A percentile compares a stretch with the other conserved stretches of the same genome.
Evolutionary conservation across 2,888 invertebrate species (phyloP).

Genomic region (Hartigia nigra): DNA sequence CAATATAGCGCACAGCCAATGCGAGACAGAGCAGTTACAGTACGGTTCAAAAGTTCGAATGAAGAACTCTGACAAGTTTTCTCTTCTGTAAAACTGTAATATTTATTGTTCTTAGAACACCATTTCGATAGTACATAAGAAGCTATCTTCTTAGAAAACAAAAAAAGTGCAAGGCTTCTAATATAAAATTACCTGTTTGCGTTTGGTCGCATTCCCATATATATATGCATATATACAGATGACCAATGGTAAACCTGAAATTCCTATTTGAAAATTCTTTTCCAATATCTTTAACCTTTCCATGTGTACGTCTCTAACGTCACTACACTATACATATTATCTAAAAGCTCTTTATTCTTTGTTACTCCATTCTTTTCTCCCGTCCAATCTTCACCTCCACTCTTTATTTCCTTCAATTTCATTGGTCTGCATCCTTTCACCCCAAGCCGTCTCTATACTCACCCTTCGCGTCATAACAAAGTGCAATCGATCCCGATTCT

Average conservation of each 20-base stretch:
- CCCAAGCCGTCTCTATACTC: neutral
- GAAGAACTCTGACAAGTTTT: neutral
- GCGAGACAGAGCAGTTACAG: neutral
- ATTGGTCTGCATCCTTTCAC: neutral
- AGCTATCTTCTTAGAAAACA: neutral
- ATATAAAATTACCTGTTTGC: neutral
- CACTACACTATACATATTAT: neutral
- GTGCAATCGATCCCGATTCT: neutral
- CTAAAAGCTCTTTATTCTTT: neutral
- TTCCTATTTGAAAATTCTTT: neutral
- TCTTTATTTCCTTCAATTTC: neutral
- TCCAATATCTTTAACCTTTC: neutral
- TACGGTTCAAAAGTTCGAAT: neutral
- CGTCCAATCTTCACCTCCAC: neutral
- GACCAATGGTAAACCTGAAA: neutral
- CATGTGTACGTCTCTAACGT: neutral
- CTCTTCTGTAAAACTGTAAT: neutral
- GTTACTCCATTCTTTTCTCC: neutral
- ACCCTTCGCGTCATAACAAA: neutral
- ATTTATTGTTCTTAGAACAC: neutral
- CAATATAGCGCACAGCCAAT: neutral
- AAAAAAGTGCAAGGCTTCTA: neutral
- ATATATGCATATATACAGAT: slow-evolving; percentile 8
- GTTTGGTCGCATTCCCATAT: neutral
- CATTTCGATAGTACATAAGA: neutral